These are phyloP conservation scores for Sycophila texana DNA, from an alignment of 2,888 invertebrate species.

Conservation along the genomic window DNA sequence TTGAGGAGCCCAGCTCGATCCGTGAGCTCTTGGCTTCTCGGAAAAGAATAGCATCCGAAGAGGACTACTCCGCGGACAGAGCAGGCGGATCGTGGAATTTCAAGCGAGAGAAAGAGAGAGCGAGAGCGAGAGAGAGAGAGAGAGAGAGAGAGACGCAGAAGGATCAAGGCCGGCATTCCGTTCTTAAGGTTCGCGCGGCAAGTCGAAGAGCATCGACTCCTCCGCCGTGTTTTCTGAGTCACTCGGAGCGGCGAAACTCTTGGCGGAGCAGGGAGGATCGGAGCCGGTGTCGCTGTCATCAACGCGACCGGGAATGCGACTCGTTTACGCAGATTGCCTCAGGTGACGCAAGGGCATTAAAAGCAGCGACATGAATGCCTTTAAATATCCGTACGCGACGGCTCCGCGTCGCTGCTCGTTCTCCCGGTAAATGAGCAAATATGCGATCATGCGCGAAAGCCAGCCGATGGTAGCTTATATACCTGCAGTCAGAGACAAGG, in stretches of 20 bases:
- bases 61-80: background rate
- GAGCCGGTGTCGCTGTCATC: conserved; percentile 1
- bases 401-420: background rate
- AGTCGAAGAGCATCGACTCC: conserved; percentile 1
- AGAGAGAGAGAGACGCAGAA: conserved; percentile 9
- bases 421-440: background rate
- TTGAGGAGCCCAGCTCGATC: conserved; percentile 1
- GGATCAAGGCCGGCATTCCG: conserved; percentile 46
- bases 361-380: background rate
- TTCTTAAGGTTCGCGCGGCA: conserved; percentile 1
- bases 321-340: conserved; percentile 49
- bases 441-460: conserved; percentile 5
- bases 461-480: background rate
- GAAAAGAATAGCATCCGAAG: conserved; percentile 27
- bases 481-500: background rate
- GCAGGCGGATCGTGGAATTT: conserved; percentile 29
- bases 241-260: background rate
- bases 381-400: background rate
- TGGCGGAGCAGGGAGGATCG: background rate
- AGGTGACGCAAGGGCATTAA: conserved; percentile 35
- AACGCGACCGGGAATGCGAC: conserved; percentile 39
- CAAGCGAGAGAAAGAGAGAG: conserved; percentile 15
- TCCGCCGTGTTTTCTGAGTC: background rate
- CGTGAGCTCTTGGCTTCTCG: background rate
- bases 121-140: conserved; percentile 20